Evolutionary conservation across 2,888 invertebrate species (phyloP).

Genomic region (Chamaedrilus cognettii): DNA sequence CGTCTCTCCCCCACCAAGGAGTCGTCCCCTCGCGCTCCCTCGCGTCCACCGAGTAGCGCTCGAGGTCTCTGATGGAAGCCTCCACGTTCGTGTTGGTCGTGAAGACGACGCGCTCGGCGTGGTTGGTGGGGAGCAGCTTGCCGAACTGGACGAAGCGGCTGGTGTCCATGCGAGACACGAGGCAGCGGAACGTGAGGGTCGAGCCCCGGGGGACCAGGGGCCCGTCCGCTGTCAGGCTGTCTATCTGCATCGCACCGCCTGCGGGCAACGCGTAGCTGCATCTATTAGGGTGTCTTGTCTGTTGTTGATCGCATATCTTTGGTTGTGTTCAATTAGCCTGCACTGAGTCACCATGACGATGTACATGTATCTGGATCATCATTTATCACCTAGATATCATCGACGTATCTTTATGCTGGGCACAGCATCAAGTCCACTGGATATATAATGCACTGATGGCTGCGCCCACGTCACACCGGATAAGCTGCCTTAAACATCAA

Average conservation of each 20-base stretch:
- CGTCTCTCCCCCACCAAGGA: neutral
- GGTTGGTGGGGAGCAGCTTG: neutral
- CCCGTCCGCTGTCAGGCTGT: neutral
- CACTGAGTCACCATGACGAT: no score
- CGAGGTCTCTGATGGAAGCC: neutral
- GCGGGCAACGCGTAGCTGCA: no score
- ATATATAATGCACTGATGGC: no score
- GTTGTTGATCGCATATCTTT: no score
- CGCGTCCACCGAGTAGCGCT: neutral
- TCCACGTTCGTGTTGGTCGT: slow-evolving; percentile 1
- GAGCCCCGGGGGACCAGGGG: neutral
- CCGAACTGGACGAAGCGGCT: slow-evolving; percentile 2
- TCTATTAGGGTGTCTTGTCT: no score
- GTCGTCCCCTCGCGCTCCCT: neutral
- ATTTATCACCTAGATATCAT: no score
- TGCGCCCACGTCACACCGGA: no score
- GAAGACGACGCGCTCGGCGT: neutral
- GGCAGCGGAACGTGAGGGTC: neutral
- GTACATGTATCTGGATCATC: no score
- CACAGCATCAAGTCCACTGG: no score
- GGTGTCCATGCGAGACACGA: neutral
- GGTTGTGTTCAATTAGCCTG: no score
- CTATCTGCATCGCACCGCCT: neutral
- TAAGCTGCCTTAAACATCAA: no score
- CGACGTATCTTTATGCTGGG: no score